These are phyloP conservation scores for Isotomurus palustris DNA, from an alignment of 2,888 invertebrate genomes.

Conservation along the genomic window DNA sequence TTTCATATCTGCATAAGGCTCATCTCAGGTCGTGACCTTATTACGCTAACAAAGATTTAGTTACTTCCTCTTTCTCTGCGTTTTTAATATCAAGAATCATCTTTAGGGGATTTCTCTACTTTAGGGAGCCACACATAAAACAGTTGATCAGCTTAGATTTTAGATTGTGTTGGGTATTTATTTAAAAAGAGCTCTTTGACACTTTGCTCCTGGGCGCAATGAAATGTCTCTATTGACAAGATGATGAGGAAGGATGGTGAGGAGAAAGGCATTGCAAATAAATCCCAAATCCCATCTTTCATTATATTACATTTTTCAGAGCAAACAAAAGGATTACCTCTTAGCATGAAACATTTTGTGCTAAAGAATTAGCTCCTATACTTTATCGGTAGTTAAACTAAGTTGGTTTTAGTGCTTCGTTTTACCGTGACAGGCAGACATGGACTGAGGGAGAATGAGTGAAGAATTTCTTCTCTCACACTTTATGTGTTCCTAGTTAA, in stretches of 20 bases:
- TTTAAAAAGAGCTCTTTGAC: no score
- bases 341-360: constrained; percentile 4
- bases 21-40: no score
- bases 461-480: constrained; percentile 8
- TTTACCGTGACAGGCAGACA: not conserved
- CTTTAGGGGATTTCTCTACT: no score
- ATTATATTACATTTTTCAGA: constrained; percentile 12
- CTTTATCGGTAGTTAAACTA: constrained; percentile 6
- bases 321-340: constrained; percentile 13
- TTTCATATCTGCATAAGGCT: no score
- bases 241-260: constrained; percentile 9
- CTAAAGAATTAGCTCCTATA: not conserved
- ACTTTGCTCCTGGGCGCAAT: not conserved
- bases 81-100: no score
- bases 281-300: constrained; percentile 13
- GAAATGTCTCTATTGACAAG: constrained; percentile 10
- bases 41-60: no score
- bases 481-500: constrained; percentile 10
- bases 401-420: constrained; percentile 1
- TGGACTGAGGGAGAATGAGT: not conserved
- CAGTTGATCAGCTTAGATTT: no score
- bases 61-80: no score
- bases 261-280: not conserved
- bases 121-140: no score
- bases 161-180: no score